Evolutionary conservation across 2,113 vertebrate species (phyloP).

Genomic region (Ochotona curzoniae): DNA sequence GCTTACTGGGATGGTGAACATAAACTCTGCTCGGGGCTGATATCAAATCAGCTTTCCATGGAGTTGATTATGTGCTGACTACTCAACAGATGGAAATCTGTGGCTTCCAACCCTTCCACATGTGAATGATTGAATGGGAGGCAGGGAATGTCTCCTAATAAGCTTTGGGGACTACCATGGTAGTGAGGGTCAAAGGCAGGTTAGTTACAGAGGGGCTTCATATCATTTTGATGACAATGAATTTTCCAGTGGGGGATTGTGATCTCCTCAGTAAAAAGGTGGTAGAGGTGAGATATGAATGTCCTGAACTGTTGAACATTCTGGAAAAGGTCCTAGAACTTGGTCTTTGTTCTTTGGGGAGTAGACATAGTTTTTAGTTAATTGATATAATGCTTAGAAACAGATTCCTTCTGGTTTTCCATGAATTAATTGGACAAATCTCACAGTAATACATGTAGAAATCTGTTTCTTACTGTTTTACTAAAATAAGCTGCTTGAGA

Average conservation of each 20-base stretch:
- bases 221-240: conserved; percentile 24
- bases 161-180: conserved; percentile 31
- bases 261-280: conserved; percentile 19
- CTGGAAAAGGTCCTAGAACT: conserved; percentile 12
- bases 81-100: conserved; percentile 43
- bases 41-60: conserved; percentile 43
- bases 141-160: not conserved
- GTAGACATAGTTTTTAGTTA: conserved; percentile 43
- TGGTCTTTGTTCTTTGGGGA: conserved; percentile 27
- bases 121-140: conserved; percentile 45
- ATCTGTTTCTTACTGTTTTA: conserved; percentile 56
- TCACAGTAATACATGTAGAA: conserved; percentile 48
- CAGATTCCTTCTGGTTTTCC: not conserved
- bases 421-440: conserved; percentile 57
- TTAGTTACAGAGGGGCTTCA: conserved; percentile 22
- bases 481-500: conserved; percentile 54
- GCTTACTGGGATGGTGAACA: not conserved
- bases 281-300: not conserved
- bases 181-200: conserved; percentile 34
- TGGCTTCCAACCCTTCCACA: conserved; percentile 36
- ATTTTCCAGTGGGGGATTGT: conserved; percentile 12
- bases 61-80: conserved; percentile 31
- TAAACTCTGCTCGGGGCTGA: conserved; percentile 41
- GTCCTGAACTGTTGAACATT: conserved; percentile 27
- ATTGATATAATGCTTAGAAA: conserved; percentile 60